Evolutionary conservation across 2,888 invertebrate species (phyloP).

Genomic region (Leptinotarsa juncta): DNA sequence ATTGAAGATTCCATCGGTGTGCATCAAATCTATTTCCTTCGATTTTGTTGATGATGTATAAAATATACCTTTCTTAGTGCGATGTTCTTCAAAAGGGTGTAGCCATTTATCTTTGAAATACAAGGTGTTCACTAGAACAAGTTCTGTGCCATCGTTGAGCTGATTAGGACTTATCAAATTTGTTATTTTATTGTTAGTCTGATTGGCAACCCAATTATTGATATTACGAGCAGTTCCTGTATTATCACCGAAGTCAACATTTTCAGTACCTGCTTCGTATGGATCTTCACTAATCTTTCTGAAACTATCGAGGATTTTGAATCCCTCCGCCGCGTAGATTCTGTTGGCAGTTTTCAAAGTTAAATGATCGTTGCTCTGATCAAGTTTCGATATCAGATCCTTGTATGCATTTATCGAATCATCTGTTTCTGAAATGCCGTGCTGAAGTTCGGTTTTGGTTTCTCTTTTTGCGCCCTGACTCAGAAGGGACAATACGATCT

Average conservation of each 20-base stretch:
- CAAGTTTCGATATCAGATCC: slow-evolving; percentile 35
- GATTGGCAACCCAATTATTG: slow-evolving; percentile 58
- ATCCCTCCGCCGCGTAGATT: slow-evolving; percentile 71
- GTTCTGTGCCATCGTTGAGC: slow-evolving; percentile 46
- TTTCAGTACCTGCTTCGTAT: slow-evolving; percentile 73
- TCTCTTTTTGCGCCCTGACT: slow-evolving; percentile 54
- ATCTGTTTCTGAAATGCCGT: slow-evolving; percentile 41
- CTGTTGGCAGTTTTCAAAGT: slow-evolving; percentile 62
- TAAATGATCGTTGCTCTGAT: slow-evolving; percentile 39
- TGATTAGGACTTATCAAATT: slow-evolving; percentile 49
- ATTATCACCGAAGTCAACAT: slow-evolving; percentile 52
- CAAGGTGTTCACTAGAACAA: slow-evolving; percentile 58
- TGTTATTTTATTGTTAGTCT: slow-evolving; percentile 57
- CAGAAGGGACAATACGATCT: slow-evolving; percentile 54
- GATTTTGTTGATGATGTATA: slow-evolving; percentile 41
- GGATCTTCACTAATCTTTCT: slow-evolving; percentile 57
- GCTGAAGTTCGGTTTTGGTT: slow-evolving; percentile 51
- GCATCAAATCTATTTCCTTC: slow-evolving; percentile 54
- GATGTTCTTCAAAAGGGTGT: slow-evolving; percentile 41
- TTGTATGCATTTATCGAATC: slow-evolving; percentile 38
- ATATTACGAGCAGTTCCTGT: slow-evolving; percentile 50
- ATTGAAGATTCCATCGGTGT: slow-evolving; percentile 37
- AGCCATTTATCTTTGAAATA: slow-evolving; percentile 57
- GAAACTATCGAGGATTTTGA: slow-evolving; percentile 46
- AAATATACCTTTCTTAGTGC: slow-evolving; percentile 48